Percentiles rank a stretch among this genome's conserved stretches.
Conservation (phyloP, 1,140 invertebrate species). For the Pectinophora gossypiella region DNA sequence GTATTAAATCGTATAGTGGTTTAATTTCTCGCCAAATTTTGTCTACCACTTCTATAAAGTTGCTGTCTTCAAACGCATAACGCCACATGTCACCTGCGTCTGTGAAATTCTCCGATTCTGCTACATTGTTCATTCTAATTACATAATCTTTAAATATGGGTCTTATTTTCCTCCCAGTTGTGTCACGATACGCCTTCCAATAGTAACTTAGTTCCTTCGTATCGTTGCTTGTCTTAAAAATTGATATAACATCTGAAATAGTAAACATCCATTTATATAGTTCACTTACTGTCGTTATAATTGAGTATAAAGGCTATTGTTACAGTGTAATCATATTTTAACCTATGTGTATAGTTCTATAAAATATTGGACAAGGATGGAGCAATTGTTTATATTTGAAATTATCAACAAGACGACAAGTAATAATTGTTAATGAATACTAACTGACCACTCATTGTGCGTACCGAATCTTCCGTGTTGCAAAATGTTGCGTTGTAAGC, state of each 20-base stretch:
- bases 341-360: too few species aligned
- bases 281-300: too few species aligned
- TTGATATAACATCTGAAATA: constrained; percentile 53
- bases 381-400: too few species aligned
- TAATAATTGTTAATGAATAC: not conserved
- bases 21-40: constrained; percentile 84
- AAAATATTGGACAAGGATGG: too few species aligned
- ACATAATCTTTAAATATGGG: constrained; percentile 78
- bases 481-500: constrained; percentile 46
- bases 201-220: constrained; percentile 75
- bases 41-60: constrained; percentile 70
- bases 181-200: constrained; percentile 79
- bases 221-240: constrained; percentile 64
- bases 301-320: too few species aligned
- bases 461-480: constrained; percentile 37
- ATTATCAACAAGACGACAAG: too few species aligned
- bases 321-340: too few species aligned
- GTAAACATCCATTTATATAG: too few species aligned
- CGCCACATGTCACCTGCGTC: constrained; percentile 80
- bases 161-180: constrained; percentile 77
- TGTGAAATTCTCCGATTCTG: constrained; percentile 73
- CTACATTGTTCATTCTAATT: constrained; percentile 78
- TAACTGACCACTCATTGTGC: constrained; percentile 55
- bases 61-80: constrained; percentile 77
- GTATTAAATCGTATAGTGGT: constrained; percentile 86